Evolutionary conservation across 2,888 invertebrate genomes (phyloP).

Genomic region (Mesorhabditis sp.): DNA sequence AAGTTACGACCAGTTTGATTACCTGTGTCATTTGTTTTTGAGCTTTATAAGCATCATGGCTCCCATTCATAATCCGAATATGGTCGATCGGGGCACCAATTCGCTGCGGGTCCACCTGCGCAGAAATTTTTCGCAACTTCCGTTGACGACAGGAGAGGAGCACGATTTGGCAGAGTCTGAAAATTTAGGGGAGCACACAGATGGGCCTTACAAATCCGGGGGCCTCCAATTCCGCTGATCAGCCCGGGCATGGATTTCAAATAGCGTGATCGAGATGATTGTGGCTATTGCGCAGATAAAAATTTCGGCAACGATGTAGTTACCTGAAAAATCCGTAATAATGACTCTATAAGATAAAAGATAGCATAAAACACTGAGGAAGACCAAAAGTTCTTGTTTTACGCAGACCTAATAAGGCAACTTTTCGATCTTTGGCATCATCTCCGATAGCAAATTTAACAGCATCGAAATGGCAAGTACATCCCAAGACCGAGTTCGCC

Average conservation of each 20-base stretch:
- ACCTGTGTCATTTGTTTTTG: neutral
- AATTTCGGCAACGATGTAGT: slow-evolving; percentile 13
- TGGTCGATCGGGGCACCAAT: too few species aligned
- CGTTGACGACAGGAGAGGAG: slow-evolving; percentile 2
- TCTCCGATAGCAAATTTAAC: neutral
- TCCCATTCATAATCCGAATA: too few species aligned
- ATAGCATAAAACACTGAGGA: too few species aligned
- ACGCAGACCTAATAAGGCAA: neutral
- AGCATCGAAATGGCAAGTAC: slow-evolving; percentile 1
- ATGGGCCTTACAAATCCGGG: neutral
- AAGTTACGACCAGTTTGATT: neutral
- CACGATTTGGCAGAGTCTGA: neutral
- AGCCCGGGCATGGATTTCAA: neutral
- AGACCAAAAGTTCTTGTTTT: too few species aligned
- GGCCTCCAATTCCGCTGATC: neutral
- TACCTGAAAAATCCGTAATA: neutral
- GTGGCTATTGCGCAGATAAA: slow-evolving; percentile 29
- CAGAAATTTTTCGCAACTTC: neutral
- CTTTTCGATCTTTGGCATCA: slow-evolving; percentile 3
- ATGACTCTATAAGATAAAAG: too few species aligned
- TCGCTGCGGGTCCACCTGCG: neutral
- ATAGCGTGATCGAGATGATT: slow-evolving; percentile 20
- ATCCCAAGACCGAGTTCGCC: neutral
- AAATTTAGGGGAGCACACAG: too few species aligned
- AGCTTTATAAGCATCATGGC: too few species aligned